Evolutionary conservation across 2,113 vertebrate species (phyloP).

Genomic region (Steatornis caripensis): DNA sequence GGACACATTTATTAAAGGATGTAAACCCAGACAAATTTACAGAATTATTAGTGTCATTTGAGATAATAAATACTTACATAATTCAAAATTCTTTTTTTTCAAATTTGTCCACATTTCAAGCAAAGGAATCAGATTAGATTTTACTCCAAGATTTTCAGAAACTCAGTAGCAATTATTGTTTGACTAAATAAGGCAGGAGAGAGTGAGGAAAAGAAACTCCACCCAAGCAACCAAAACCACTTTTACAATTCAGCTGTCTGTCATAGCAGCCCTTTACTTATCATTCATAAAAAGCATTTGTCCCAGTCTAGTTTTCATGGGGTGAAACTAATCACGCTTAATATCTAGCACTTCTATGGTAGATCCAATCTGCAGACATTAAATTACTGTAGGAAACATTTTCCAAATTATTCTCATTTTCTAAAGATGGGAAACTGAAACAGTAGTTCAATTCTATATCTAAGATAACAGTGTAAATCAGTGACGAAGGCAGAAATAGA

Average conservation of each 20-base stretch:
- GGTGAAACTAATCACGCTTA: neutral
- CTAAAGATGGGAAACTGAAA: neutral
- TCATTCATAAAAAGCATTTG: neutral
- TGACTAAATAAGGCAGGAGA: neutral
- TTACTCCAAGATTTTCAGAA: neutral
- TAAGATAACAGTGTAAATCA: neutral
- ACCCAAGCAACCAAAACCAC: neutral
- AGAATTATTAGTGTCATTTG: slow-evolving; percentile 25
- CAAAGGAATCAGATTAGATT: neutral
- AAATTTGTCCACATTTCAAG: neutral
- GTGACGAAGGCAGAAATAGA: neutral
- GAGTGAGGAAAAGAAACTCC: neutral
- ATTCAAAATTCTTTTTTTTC: neutral
- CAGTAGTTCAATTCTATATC: neutral
- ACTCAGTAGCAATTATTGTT: neutral
- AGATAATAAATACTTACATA: neutral
- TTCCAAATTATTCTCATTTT: neutral
- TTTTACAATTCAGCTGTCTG: neutral
- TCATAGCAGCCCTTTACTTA: neutral
- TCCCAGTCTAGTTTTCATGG: neutral
- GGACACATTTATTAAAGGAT: neutral
- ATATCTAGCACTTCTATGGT: neutral
- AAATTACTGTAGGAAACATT: neutral
- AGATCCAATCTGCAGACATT: neutral
- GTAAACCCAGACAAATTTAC: neutral